Base-by-base conservation (phyloP, 2,797 vertebrate genomes). In the Enteromius argenteus region DNA sequence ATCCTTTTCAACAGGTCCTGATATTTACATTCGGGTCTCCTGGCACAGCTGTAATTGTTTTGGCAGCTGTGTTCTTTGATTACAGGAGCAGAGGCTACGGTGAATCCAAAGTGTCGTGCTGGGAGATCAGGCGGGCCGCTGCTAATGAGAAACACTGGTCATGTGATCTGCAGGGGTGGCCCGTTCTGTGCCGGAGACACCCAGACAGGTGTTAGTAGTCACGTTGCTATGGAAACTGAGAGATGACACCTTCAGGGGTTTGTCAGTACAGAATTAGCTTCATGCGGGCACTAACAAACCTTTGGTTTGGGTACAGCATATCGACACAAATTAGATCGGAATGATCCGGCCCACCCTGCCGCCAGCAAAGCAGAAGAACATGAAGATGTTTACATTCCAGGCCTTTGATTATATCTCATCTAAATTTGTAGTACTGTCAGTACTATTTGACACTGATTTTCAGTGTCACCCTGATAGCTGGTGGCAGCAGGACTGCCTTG, bases 151-250 rank as follows among this genome's bases (percentile, higher is more conserved):
- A 87, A 60, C n/a, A 14, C n/a, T 23, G 21, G 66, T 88, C 88
- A 90, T 79, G 73, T 89, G 87, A 87, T 82, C 62, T 0, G 27
- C 49, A 73, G 67, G 35, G 85, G 60, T 67, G 27, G 79, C 49
- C 83, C 83, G 51, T 51, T 27, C 83, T 64, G 83, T 11, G 71
- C 76, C 73, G 69, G 75, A 84, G 80, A 64, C 30, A 15, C 37
- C 13, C 17, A 13, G 49, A 75, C 83, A 86, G 86, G 87, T 88
- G 85, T 80, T 71, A n/a, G 76, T 66, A 88, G 67, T 73, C 53
- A 27, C 6, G 64, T 91, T 51, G 49, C 73, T 79, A 81, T 89
- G 88, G 88, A 89, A 89, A 88, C 85, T 66, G 46, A 75, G 49
- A 58, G n/a, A 66, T 66, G 10, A 51, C 83, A 62, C 74, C 58